Base-by-base conservation (phyloP, 2,888 invertebrate species). In the Allolobophora icterica region DNA sequence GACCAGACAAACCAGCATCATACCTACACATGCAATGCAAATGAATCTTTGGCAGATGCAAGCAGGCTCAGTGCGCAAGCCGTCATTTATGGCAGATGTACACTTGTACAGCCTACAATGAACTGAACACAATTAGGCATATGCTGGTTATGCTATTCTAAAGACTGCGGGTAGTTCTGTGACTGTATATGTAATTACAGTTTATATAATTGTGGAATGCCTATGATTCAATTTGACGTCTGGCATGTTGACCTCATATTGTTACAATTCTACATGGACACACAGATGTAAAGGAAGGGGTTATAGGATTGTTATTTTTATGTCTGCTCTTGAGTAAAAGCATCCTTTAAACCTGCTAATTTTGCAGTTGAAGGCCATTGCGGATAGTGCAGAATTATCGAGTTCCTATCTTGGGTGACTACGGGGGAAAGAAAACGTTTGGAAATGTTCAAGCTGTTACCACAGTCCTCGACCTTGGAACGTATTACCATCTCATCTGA, bases 1-100 rank as follows among this genome's bases (percentile, higher is more conserved):
- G 90, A 92, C 91, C 33, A 92, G 52, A 89, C 92, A 92, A 52
- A 89, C 90, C 91, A 92, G 89, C 38, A 91, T 90, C 40, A 91
- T 40, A 87, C 87, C 87, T 87, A 38, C 24, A 87, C 87, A 87
- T 38, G 30, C 71, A 71, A 33, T 30, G 1, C 84, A 84, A 33
- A 21, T 15, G 3, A 4, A 1, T 34, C 17, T 17, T 35, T 84
- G 84, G 34, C 84, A 35, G 21, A 84, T 13, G 33, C 84, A 84
- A 4, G 33, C 84, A 84, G 84, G 21, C 5, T 84, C 19, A 84
- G 84, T 4, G 33, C 17, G 84, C 34, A 84, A 33, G 84, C 84
- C 33, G 33, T 17, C 45, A 5, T 45, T 45, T 45, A 45, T 45
- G 15, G 15, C 45, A 11, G 15, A 45, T 3, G 19, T 19, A n/a